phyloP scores from a whole-genome alignment of 2,888 invertebrate species.

The Macrophya annulata region DNA sequence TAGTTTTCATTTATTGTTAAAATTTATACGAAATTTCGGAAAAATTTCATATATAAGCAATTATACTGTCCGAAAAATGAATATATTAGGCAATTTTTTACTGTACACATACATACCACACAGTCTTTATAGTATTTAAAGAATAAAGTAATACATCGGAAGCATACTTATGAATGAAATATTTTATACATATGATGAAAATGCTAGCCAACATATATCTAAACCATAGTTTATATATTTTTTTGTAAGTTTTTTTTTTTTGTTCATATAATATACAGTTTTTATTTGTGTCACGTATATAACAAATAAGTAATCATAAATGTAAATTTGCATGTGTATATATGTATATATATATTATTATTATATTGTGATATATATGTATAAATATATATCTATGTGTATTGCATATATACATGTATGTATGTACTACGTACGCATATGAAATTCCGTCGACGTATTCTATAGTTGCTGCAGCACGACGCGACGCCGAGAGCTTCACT shows the following conservation, averaged over 20 bases:
- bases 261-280: neutral
- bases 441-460: conserved; percentile 8
- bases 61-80: neutral
- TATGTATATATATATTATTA: neutral
- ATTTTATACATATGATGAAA: neutral
- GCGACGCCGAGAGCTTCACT: conserved; percentile 7
- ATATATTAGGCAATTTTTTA: neutral
- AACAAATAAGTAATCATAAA: neutral
- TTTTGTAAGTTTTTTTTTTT: neutral
- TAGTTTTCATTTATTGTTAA: too few relatives aligned
- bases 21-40: too few relatives aligned
- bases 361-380: neutral
- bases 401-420: neutral
- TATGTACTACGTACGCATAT: neutral
- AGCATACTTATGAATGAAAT: neutral
- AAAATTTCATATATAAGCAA: too few relatives aligned
- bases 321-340: neutral
- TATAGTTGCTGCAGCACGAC: neutral
- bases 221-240: neutral
- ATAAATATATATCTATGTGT: too few relatives aligned
- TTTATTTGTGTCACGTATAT: neutral
- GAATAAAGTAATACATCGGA: too few relatives aligned
- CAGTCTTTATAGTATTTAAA: neutral
- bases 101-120: too few relatives aligned
- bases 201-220: too few relatives aligned